phyloP scores from a whole-genome alignment of 2,888 invertebrate species.

The Epicampocera succincta region DNA sequence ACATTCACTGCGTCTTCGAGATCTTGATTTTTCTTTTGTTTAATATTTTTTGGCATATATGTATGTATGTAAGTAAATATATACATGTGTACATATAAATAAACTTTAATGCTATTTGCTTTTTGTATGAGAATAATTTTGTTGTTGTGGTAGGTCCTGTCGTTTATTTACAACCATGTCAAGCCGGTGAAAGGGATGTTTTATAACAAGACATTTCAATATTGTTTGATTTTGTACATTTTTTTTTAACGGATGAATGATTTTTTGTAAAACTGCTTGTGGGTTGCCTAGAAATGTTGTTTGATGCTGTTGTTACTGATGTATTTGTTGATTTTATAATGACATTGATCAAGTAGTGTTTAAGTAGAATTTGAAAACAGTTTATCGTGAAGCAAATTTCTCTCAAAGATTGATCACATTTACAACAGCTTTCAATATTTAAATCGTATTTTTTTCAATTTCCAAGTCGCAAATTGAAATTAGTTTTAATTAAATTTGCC shows the following conservation, averaged over 20 bases:
- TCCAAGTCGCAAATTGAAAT: neutral
- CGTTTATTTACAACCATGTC: slow-evolving; percentile 68
- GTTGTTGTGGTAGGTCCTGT: slow-evolving; percentile 69
- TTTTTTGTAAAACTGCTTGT: slow-evolving; percentile 32
- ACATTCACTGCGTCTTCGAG: slow-evolving; percentile 3
- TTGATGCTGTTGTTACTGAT: slow-evolving; percentile 9
- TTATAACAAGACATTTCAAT: slow-evolving; percentile 70
- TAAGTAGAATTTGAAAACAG: slow-evolving; percentile 25
- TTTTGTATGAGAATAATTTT: slow-evolving; percentile 52
- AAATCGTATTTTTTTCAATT: no score
- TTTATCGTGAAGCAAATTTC: slow-evolving; percentile 26
- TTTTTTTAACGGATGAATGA: slow-evolving; percentile 1
- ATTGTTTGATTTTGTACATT: slow-evolving; percentile 56
- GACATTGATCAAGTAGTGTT: slow-evolving; percentile 50
- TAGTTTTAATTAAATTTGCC: neutral
- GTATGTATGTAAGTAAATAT: no score
- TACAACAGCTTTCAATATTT: neutral
- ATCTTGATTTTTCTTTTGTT: slow-evolving; percentile 46
- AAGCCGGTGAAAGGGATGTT: slow-evolving; percentile 69
- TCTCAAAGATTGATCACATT: slow-evolving; percentile 26
- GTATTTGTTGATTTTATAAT: slow-evolving; percentile 40
- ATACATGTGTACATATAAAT: slow-evolving; percentile 24
- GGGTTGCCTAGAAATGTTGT: slow-evolving; percentile 37
- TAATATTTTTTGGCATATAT: slow-evolving; percentile 25
- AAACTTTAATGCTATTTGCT: slow-evolving; percentile 49